Percentiles rank a stretch among this genome's conserved stretches.
These are phyloP conservation scores for Drosophila rufa DNA, from an alignment of 1,140 invertebrate genomes.

Conservation along the genomic window DNA sequence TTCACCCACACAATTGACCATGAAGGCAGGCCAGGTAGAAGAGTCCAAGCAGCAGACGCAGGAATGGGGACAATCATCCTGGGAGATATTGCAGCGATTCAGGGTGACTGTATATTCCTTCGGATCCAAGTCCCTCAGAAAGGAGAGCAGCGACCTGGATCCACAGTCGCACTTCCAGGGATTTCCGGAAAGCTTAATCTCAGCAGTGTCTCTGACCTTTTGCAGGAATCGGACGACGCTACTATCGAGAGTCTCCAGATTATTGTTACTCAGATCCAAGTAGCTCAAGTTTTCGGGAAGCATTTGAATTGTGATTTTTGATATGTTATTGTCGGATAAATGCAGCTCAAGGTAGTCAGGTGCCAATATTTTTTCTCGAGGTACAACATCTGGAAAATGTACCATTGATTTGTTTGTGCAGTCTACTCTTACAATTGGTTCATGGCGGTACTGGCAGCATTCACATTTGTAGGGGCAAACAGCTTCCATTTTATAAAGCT, in stretches of 20 bases:
- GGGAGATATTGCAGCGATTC: constrained; percentile 11
- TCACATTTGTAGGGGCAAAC: constrained; percentile 21
- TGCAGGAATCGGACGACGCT: not conserved
- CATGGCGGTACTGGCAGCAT: constrained; percentile 1
- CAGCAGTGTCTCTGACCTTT: not conserved
- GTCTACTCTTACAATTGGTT: not conserved
- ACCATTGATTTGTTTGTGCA: constrained; percentile 5
- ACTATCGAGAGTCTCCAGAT: constrained; percentile 11
- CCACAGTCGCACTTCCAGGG: constrained; percentile 22
- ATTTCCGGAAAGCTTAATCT: constrained; percentile 11
- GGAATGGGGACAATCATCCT: constrained; percentile 6
- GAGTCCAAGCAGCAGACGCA: constrained; percentile 23
- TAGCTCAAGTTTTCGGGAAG: constrained; percentile 5
- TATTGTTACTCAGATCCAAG: constrained; percentile 27
- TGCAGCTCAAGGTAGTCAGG: not conserved
- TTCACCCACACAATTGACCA: constrained; percentile 19
- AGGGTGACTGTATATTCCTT: constrained; percentile 7
- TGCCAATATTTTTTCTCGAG: not conserved
- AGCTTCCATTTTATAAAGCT: not conserved
- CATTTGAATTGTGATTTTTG: not conserved
- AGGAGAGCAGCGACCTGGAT: constrained; percentile 12
- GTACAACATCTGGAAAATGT: not conserved
- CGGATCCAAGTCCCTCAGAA: constrained; percentile 11
- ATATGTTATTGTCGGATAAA: constrained; percentile 12
- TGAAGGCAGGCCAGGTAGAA: not conserved